These are phyloP conservation scores for Poecilia gillii DNA, from an alignment of 2,797 vertebrate genomes.

Conservation along the genomic window DNA sequence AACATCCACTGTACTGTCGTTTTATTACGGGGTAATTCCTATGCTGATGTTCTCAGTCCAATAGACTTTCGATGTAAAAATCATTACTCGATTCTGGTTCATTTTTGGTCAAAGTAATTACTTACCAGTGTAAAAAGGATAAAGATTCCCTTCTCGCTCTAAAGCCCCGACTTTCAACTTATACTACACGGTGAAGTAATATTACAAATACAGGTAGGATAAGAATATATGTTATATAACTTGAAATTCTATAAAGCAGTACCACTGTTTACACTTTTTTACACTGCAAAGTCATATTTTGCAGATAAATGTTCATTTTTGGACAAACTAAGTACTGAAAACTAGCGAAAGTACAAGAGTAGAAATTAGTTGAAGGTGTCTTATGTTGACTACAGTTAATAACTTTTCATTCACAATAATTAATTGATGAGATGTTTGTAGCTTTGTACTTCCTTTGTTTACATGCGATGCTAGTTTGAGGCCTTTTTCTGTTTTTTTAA, in stretches of 20 bases:
- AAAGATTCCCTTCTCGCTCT: background rate
- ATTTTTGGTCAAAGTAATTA: background rate
- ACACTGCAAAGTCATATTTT: background rate
- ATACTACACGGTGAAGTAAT: background rate
- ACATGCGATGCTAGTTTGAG: slow-evolving; percentile 21
- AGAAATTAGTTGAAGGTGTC: background rate
- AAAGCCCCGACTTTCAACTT: background rate
- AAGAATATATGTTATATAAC: background rate
- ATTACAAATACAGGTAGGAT: background rate
- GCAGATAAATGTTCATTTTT: background rate
- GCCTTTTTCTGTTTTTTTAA: background rate
- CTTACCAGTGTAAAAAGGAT: background rate
- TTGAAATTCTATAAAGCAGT: too few species aligned
- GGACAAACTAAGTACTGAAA: background rate
- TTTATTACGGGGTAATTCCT: background rate
- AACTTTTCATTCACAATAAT: background rate
- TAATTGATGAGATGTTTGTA: background rate
- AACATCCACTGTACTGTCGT: background rate
- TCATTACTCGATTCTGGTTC: background rate
- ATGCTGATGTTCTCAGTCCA: background rate
- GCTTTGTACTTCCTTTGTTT: slow-evolving; percentile 48
- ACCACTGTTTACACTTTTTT: background rate
- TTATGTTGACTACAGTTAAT: background rate
- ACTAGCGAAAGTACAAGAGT: background rate
- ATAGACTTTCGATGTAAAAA: background rate